Base-by-base conservation (phyloP, 1,140 invertebrate species). In the Bombus affinis region DNA sequence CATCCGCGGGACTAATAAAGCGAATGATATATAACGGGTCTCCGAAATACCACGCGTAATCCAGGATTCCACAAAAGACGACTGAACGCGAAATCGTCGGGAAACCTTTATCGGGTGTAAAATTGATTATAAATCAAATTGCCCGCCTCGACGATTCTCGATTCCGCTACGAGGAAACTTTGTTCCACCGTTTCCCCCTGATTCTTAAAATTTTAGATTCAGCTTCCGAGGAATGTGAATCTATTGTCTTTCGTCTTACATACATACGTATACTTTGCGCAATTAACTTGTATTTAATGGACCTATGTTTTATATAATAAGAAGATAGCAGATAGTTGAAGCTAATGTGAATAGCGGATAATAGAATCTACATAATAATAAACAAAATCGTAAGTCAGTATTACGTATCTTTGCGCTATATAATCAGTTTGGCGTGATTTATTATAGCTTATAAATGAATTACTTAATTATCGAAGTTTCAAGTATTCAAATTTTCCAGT, bases 1-100 rank as follows among this genome's bases (percentile, higher is more conserved):
- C 35, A 85, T 85, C 77, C 78, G 47, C 70, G 75, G 37, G 25
- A 53, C 86, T 76, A 87, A 87, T 87, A 87, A 87, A 87, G 70
- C 82, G 42, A 73, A 68, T 74, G 86, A 87, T 84, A 78, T 84
- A 77, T 84, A 73, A 84, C 81, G 70, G 68, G n/a, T 47, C 59
- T 12, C 82, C 44, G 57, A 79, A 84, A 79, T 66, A 59, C 59
- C 59, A 66, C 81, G 85, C 66, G 71, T 74, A 78, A 73, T 57
- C 76, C 70, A 10, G 68, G 15, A 71, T 75, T 77, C 66, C 25
- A 59, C 35, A 75, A 74, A 25, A 70, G 74, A 66, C 74, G 81
- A 32, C 53, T 3, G 44, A 72, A 78, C 74, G 37, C 44, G 72
- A 81, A 75, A 85, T 74, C 44, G 71, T 81, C 62, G 84, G 37